These are phyloP conservation scores for Hassar affinis DNA, from an alignment of 2,113 vertebrate species.

Conservation along the genomic window DNA sequence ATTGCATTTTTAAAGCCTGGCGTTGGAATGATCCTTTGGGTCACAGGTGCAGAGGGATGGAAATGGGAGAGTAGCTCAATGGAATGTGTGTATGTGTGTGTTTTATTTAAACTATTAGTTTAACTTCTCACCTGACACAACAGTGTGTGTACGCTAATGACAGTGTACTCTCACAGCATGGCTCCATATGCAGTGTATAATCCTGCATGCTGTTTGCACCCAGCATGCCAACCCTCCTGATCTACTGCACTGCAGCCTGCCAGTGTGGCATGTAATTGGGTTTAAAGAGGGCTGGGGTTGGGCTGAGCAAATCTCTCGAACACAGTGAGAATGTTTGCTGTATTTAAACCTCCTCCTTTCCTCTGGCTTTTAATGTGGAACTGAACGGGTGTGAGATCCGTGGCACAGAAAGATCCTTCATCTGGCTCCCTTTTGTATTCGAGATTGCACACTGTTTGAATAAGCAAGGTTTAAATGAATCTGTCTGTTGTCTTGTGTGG, in stretches of 20 bases:
- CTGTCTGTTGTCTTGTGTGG: constrained; percentile 3
- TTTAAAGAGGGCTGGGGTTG: constrained; percentile 40
- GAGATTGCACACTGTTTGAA: constrained; percentile 17
- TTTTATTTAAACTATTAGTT: neutral
- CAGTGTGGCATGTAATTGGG: constrained; percentile 53
- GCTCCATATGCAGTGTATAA: constrained; percentile 16
- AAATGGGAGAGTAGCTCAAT: constrained; percentile 9
- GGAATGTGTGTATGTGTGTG: neutral
- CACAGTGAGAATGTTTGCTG: constrained; percentile 23
- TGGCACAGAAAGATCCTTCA: neutral
- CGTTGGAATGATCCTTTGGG: constrained; percentile 4
- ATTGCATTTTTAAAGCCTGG: constrained; percentile 9
- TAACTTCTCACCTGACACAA: neutral
- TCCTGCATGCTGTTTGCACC: constrained; percentile 24
- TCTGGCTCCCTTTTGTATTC: neutral
- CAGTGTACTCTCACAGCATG: constrained; percentile 10
- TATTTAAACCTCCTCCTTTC: neutral
- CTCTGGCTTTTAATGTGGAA: neutral
- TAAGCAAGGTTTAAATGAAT: neutral
- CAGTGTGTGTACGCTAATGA: constrained; percentile 11
- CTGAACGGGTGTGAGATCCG: neutral
- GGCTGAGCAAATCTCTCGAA: constrained; percentile 30
- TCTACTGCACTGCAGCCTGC: constrained; percentile 46
- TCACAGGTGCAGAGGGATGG: constrained; percentile 3
- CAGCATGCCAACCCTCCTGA: constrained; percentile 27